Conservation (phyloP, 2,797 vertebrate genomes). For the Carcharodon carcharias region DNA sequence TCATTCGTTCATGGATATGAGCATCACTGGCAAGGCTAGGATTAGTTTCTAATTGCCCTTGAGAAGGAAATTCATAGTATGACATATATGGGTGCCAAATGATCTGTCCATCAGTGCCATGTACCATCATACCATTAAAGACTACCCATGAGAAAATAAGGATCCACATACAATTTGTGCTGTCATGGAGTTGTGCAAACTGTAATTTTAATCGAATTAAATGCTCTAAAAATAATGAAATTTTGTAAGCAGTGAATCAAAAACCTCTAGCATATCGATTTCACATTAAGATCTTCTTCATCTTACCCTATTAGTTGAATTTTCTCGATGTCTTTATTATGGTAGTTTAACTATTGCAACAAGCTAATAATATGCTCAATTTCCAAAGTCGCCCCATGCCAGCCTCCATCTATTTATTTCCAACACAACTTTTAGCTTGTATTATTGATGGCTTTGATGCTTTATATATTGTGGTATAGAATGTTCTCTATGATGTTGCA, state of each 20-base stretch:
- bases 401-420: background rate
- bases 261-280: background rate
- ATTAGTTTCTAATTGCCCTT: no score
- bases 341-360: background rate
- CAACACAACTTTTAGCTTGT: background rate
- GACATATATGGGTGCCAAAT: background rate
- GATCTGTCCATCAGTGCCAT: background rate
- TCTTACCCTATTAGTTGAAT: background rate
- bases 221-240: background rate
- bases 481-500: background rate
- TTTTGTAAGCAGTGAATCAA: background rate
- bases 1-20: no score
- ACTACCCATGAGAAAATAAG: background rate
- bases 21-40: no score
- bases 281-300: background rate
- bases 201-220: background rate
- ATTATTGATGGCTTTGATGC: background rate
- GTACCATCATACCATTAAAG: background rate
- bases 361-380: background rate
- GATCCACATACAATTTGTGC: background rate
- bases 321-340: background rate
- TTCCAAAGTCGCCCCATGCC: background rate
- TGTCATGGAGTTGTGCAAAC: background rate
- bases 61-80: background rate
- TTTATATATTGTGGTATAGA: background rate